Evolutionary conservation across 2,888 invertebrate species (phyloP).

Genomic region (Amiota communis): DNA sequence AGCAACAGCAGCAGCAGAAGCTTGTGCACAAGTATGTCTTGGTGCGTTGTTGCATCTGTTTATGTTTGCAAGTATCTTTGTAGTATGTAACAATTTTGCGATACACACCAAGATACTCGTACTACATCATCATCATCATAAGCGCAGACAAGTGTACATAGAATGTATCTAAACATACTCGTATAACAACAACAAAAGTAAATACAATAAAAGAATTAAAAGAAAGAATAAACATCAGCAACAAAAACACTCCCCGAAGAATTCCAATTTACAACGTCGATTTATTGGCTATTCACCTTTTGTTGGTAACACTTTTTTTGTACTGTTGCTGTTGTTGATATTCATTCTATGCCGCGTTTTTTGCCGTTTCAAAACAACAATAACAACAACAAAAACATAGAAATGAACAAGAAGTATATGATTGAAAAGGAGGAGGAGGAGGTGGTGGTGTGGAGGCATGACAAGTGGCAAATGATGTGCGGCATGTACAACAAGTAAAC

Average conservation of each 20-base stretch:
- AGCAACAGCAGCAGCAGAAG: constrained; percentile 17
- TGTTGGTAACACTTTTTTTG: constrained; percentile 37
- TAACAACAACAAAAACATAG: no score
- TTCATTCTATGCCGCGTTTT: not conserved
- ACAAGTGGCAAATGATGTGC: not conserved
- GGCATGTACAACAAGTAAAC: constrained; percentile 35
- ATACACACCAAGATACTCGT: no score
- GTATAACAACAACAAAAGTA: constrained; percentile 29
- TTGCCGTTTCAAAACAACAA: not conserved
- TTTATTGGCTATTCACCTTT: constrained; percentile 73
- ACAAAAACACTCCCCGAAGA: constrained; percentile 52
- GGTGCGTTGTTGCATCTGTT: no score
- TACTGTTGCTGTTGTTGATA: not conserved
- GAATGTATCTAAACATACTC: constrained; percentile 32
- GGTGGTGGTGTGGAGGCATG: not conserved
- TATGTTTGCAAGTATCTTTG: no score
- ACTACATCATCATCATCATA: no score
- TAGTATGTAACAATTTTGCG: no score
- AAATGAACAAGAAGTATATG: no score
- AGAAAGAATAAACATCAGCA: constrained; percentile 8
- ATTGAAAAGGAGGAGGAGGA: no score
- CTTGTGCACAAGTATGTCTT: no score
- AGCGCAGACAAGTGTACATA: constrained; percentile 48
- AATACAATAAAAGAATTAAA: constrained; percentile 1
- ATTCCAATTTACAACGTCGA: constrained; percentile 67